These are phyloP conservation scores for Plemyria rubiginata DNA, from an alignment of 2,888 invertebrate species.

Conservation along the genomic window DNA sequence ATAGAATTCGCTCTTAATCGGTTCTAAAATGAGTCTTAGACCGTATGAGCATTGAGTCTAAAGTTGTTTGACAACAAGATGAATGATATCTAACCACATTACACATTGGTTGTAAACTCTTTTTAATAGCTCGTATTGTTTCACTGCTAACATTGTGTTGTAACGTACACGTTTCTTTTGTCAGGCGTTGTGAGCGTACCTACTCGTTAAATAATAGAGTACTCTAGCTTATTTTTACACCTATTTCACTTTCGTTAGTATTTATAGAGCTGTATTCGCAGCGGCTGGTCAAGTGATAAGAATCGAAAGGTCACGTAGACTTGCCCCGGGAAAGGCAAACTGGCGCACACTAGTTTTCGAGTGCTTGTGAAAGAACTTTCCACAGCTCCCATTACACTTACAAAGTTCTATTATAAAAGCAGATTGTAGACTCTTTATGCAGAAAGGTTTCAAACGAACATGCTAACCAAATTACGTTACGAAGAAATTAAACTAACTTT, in stretches of 20 bases:
- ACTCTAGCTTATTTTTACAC: constrained; percentile 7
- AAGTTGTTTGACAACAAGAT: constrained; percentile 13
- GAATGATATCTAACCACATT: constrained; percentile 28
- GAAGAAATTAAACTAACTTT: background rate
- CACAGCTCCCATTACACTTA: background rate
- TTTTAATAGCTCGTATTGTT: constrained; percentile 39
- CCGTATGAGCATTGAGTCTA: constrained; percentile 22
- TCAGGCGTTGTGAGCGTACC: constrained; percentile 24
- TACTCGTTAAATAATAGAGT: background rate
- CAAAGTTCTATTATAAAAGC: background rate
- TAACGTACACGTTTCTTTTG: constrained; percentile 37
- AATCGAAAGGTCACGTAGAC: constrained; percentile 16
- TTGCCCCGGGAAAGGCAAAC: constrained; percentile 7
- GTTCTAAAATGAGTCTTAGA: constrained; percentile 17
- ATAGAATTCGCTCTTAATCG: background rate
- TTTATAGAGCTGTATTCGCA: constrained; percentile 8
- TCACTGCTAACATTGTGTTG: constrained; percentile 33
- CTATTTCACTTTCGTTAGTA: constrained; percentile 20
- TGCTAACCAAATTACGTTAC: background rate
- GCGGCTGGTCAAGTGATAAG: constrained; percentile 28
- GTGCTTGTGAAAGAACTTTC: constrained; percentile 1
- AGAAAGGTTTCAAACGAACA: constrained; percentile 2
- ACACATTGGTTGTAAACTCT: constrained; percentile 33
- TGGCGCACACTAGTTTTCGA: background rate
- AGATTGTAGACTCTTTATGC: background rate